Evolutionary conservation across 2,888 invertebrate genomes (phyloP), one percentile per base, ranked within the genome.

Genomic region (Drosophila eohydei): DNA sequence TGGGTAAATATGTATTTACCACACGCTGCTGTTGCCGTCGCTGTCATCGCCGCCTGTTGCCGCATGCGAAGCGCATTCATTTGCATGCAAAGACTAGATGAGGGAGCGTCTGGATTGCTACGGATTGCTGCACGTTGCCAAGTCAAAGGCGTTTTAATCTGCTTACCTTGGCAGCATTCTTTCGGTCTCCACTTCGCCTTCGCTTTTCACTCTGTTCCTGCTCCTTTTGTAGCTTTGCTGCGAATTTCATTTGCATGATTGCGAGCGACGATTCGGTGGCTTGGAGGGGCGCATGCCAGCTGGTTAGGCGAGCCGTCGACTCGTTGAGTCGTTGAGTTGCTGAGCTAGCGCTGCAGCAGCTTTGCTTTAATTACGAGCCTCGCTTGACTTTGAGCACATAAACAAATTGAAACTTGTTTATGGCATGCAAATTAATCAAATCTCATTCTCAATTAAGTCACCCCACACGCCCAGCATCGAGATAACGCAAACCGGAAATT

Each of bases 91-190:
- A 8, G 57, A 69, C 81, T 66, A 68, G 43, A 58, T 60, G 67
- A 65, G 52, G 34, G 60, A 64, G 26, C 52, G 52, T 38, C 52
- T 36, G 52, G 52, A 52, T 78, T 74, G 78, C 79, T 52, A 34
- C 8, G 51, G 51, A 52, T 78, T 71, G 78, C 80, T 38, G 72
- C 81, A 55, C 81, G 61, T 63, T 58, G 77, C 63, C 88, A 83
- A 83, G 83, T 89, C 90, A 82, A 88, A 88, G 83, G 70, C 78
- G 84, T 69, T 83, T 82, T 89, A 89, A 89, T 83, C 90, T 88
- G 90, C 90, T 83, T 83, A 89, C 90, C 90, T 83, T 88, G 69
- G 78, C 81, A 67, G 61, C 72, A 61, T 52, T 52, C 52, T 71
- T 66, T 71, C 60, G 16, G 41, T 60, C 63, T 55, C 59, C 55